Percentiles rank a stretch among this genome's conserved stretches.
Conservation (phyloP, 2,113 vertebrate species). For the Hassar affinis region DNA sequence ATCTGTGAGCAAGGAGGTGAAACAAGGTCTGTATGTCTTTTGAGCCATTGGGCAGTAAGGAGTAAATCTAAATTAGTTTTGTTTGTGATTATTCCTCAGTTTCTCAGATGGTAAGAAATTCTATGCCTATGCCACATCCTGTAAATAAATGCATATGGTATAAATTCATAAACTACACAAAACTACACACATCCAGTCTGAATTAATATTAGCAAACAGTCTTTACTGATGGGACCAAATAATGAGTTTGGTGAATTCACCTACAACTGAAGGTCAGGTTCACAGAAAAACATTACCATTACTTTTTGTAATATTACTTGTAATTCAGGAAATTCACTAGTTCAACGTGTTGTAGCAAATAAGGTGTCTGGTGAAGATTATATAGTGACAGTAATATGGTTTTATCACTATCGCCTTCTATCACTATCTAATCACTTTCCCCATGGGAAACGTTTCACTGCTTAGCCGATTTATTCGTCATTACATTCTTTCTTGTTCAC, state of each 20-base stretch:
- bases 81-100: not conserved
- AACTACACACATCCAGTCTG: not conserved
- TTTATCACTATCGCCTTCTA: not conserved
- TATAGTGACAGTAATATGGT: no score
- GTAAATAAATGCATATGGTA: not conserved
- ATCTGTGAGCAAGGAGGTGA: conserved; percentile 20
- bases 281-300: not conserved
- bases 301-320: not conserved
- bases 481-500: not conserved
- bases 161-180: not conserved
- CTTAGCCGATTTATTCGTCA: not conserved
- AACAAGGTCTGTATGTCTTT: conserved; percentile 12
- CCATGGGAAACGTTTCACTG: not conserved
- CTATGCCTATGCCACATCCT: not conserved
- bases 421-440: no score
- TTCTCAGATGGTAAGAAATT: not conserved
- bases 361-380: not conserved
- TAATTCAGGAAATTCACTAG: not conserved
- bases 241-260: not conserved
- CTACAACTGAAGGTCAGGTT: not conserved
- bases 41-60: not conserved
- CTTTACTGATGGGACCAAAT: not conserved
- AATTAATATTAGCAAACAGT: not conserved
- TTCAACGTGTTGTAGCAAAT: not conserved
- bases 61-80: conserved; percentile 3